A percentile compares a stretch with the other conserved stretches of the same genome.
Evolutionary conservation across 1,140 invertebrate genomes (phyloP).

Genomic region (Lepidurus arcticus): DNA sequence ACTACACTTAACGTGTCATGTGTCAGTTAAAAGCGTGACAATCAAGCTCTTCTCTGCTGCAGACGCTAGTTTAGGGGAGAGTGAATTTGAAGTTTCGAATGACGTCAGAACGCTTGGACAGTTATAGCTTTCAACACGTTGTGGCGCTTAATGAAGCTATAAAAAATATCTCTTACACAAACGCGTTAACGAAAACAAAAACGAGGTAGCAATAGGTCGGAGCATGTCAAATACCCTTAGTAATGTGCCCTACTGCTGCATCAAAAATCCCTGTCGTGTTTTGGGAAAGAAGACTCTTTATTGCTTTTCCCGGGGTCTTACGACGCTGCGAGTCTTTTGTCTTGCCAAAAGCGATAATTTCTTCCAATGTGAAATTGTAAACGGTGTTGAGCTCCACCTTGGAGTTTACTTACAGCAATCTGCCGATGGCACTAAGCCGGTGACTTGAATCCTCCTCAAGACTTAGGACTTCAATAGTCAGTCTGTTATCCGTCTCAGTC

Average conservation of each 20-base stretch:
- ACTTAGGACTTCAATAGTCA: no score
- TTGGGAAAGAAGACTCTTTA: neutral
- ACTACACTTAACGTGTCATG: neutral
- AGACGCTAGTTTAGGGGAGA: neutral
- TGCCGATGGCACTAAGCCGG: neutral
- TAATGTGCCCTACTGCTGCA: neutral
- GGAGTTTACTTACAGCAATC: neutral
- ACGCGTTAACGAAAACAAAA: neutral
- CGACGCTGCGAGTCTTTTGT: neutral
- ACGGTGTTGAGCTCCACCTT: neutral
- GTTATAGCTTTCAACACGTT: neutral
- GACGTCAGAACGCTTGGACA: neutral
- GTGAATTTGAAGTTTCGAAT: conserved; percentile 9
- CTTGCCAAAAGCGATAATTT: neutral
- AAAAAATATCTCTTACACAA: neutral
- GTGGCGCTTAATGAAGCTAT: neutral
- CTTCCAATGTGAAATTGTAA: neutral
- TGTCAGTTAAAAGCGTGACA: neutral
- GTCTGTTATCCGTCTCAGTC: no score
- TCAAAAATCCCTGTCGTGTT: neutral
- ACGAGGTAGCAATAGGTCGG: neutral
- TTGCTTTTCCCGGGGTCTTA: neutral
- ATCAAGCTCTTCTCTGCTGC: neutral
- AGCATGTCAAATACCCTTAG: neutral
- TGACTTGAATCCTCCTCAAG: neutral